phyloP scores from a whole-genome alignment of 2,888 invertebrate species.

The Drosophila sordidula region DNA sequence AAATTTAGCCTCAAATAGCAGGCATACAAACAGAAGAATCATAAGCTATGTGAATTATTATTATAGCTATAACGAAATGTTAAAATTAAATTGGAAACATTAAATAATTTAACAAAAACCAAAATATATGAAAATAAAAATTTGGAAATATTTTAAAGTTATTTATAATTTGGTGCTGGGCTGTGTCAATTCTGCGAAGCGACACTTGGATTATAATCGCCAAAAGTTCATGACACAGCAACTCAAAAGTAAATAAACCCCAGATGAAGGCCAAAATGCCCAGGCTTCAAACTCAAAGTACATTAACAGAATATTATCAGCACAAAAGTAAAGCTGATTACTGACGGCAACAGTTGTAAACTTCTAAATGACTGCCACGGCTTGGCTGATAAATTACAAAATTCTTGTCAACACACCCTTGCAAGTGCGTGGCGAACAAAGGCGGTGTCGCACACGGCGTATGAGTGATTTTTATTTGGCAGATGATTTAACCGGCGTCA shows the following conservation, averaged over 20 bases:
- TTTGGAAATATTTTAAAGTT: constrained; percentile 19
- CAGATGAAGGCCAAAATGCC: constrained; percentile 10
- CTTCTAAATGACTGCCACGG: constrained; percentile 69
- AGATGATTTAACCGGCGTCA: constrained; percentile 77
- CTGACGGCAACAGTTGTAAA: constrained; percentile 72
- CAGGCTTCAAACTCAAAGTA: constrained; percentile 39
- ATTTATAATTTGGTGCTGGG: background rate
- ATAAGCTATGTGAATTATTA: constrained; percentile 43
- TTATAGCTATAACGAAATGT: constrained; percentile 42
- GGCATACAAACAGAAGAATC: constrained; percentile 42
- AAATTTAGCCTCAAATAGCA: constrained; percentile 46
- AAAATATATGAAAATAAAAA: constrained; percentile 42
- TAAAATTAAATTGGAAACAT: constrained; percentile 49
- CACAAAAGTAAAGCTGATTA: constrained; percentile 74
- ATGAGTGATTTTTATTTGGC: constrained; percentile 81
- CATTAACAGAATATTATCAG: constrained; percentile 68
- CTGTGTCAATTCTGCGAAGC: background rate
- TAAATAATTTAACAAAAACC: constrained; percentile 27
- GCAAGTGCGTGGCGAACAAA: constrained; percentile 9
- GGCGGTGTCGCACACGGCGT: constrained; percentile 54
- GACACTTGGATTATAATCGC: constrained; percentile 5
- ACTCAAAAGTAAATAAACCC: constrained; percentile 38
- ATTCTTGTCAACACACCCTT: constrained; percentile 29
- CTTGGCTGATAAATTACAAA: constrained; percentile 66
- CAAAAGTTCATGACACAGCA: constrained; percentile 26